Evolutionary conservation across 2,888 invertebrate genomes (phyloP).

Genomic region (Vannuccia rotundouncinata): DNA sequence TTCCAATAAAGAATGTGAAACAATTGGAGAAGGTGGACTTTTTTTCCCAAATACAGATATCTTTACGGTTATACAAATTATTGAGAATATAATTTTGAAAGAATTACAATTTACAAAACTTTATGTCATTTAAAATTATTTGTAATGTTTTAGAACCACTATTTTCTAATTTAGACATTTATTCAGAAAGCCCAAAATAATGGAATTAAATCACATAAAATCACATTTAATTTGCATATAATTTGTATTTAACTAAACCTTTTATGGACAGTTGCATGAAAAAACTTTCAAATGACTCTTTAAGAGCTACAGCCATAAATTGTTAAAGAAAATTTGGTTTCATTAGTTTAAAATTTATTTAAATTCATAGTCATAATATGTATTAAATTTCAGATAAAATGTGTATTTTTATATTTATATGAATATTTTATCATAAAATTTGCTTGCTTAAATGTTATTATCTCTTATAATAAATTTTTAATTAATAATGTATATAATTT

Average conservation of each 20-base stretch:
- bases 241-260: background rate
- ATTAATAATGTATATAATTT: no score
- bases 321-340: no score
- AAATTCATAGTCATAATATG: no score
- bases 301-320: background rate
- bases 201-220: background rate
- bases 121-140: background rate
- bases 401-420: no score
- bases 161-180: background rate
- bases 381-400: no score
- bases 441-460: no score
- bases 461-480: no score
- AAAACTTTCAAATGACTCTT: background rate
- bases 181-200: background rate
- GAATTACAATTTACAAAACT: background rate
- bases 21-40: constrained; percentile 14
- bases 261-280: background rate
- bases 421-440: no score
- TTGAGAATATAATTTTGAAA: background rate
- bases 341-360: no score
- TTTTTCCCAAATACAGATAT: background rate
- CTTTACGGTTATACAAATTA: background rate
- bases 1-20: no score
- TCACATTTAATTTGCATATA: no score
- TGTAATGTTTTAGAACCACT: background rate